Percentiles rank a stretch among this genome's conserved stretches.
These are phyloP conservation scores for Aradophagus sp. DNA, from an alignment of 1,140 invertebrate genomes.

Conservation along the genomic window DNA sequence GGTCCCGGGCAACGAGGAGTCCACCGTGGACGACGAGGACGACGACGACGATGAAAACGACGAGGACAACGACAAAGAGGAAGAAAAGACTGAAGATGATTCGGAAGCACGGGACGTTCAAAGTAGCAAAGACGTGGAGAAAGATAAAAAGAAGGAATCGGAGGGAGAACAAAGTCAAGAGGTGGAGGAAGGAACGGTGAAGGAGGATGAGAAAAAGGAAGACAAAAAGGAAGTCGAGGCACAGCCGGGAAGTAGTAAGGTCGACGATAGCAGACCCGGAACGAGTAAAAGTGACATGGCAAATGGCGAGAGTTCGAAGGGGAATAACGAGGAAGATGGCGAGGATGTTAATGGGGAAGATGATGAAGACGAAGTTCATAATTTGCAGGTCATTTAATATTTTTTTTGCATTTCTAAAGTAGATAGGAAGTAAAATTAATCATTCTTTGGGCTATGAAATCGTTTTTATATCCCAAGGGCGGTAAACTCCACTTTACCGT, in stretches of 20 bases:
- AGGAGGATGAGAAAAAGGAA: too few species aligned
- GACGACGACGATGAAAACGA: too few species aligned
- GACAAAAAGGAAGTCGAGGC: too few species aligned
- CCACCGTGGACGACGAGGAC: slow-evolving; percentile 49
- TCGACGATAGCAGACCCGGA: slow-evolving; percentile 26
- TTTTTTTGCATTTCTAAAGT: not conserved
- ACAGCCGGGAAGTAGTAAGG: slow-evolving; percentile 13
- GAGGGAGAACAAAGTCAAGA: slow-evolving; percentile 26
- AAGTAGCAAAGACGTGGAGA: slow-evolving; percentile 8
- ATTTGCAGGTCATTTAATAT: slow-evolving; percentile 77
- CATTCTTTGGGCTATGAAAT: not conserved
- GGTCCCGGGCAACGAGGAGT: slow-evolving; percentile 78
- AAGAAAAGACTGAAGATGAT: slow-evolving; percentile 71
- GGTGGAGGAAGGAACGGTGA: not conserved
- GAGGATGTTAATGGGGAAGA: slow-evolving; percentile 69
- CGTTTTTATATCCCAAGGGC: too few species aligned
- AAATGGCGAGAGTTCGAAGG: slow-evolving; percentile 53
- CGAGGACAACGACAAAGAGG: slow-evolving; percentile 61
- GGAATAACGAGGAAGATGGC: slow-evolving; percentile 56
- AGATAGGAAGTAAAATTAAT: not conserved
- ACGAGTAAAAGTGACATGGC: slow-evolving; percentile 63
- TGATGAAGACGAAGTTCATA: slow-evolving; percentile 75
- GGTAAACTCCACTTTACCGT: too few species aligned
- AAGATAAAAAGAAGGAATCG: slow-evolving; percentile 6
- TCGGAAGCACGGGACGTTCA: slow-evolving; percentile 57